Base-by-base conservation (phyloP, 2,797 vertebrate species). In the Tadarida brasiliensis region DNA sequence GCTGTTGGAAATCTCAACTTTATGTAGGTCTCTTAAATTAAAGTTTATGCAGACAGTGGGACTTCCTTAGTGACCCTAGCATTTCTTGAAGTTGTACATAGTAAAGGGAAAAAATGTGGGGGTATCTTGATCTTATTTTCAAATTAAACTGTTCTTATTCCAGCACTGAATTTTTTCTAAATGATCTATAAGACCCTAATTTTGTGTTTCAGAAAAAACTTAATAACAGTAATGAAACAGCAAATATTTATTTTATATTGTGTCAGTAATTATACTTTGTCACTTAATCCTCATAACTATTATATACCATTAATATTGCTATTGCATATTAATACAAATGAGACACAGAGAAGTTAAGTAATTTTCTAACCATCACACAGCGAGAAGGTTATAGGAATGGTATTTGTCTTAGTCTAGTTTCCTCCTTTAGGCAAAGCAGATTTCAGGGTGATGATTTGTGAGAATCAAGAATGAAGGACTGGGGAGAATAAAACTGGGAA, bases 111-210 rank as follows among this genome's bases (percentile, higher is more conserved):
- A 51, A 49, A 20, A 26, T 44, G 4, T 59, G 28, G 6, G 17
- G 16, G 39, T 87, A 3, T 80, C 26, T 91, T 94, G 19, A 94
- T 86, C 47, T 83, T 87, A 86, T 96, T 96, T 96, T 82, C 7
- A 88, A 71, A 61, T 78, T 3, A 94, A 44, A 39, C 44, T 80
- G 2, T 59, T 94, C 39, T 91, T 95, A 82, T 61, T 82, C 74
- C 3, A 83, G 9, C 24, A 90, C 17, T 65, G 6, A 51, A 51
- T 80, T 93, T 95, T 96, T 24, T 16, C 17, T 73, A 96, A 80
- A 81, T 84, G 28, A 97, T 22, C 4, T 86, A 26, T 7, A 80
- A 90, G 70, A 28, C 17, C 26, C 71, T 92, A 65, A 56, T 70
- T 76, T 85, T 96, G 39, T 83, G 56, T 95, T 78, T 17, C 7